phyloP scores from a whole-genome alignment of 2,113 vertebrate species.

The Gavia stellata region DNA sequence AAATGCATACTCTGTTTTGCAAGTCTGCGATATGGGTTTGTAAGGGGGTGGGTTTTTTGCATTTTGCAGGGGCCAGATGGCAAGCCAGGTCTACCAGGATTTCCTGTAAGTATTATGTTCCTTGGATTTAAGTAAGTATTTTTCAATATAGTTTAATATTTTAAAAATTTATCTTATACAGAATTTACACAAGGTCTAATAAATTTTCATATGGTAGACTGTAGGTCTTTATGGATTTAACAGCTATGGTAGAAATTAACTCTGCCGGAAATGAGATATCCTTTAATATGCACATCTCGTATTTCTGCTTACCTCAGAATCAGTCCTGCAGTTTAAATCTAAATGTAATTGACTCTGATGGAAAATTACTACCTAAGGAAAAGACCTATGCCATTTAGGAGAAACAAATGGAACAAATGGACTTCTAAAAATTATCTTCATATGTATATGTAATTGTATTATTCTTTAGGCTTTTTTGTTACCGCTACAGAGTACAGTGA shows the following conservation, averaged over 20 bases:
- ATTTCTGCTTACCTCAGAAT: background rate
- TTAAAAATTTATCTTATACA: background rate
- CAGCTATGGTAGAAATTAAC: background rate
- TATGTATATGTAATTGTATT: background rate
- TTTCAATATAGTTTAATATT: background rate
- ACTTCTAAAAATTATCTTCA: background rate
- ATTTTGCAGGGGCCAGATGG: slow-evolving; percentile 84
- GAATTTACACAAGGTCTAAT: background rate
- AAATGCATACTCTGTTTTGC: background rate
- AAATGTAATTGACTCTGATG: background rate
- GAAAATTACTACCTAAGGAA: background rate
- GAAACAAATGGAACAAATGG: background rate
- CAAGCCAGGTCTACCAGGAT: slow-evolving; percentile 84
- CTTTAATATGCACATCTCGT: background rate
- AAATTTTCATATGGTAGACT: background rate
- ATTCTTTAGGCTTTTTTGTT: background rate
- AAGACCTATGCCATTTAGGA: background rate
- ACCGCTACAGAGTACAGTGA: background rate
- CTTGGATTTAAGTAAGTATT: background rate
- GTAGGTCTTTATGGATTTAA: background rate
- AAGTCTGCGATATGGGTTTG: background rate
- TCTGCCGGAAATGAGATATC: rapidly evolving
- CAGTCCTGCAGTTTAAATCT: background rate
- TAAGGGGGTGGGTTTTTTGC: background rate
- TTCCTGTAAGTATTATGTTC: slow-evolving; percentile 79